phyloP scores from a whole-genome alignment of 2,113 vertebrate genomes.

The Rhadina sibilatrix region DNA sequence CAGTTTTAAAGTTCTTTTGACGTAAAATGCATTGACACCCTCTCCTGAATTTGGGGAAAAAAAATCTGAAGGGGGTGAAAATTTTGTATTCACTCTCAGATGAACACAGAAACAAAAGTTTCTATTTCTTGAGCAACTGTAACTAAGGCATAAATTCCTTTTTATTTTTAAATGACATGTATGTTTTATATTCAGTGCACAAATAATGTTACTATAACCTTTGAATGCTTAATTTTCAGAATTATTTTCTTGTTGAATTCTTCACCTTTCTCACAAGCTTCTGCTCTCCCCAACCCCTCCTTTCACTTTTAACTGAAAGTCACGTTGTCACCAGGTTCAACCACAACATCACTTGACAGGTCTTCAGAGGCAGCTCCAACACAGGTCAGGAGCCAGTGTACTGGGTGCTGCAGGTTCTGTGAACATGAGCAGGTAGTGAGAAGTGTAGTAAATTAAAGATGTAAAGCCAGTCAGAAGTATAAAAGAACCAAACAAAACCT shows the following conservation, averaged over 20 bases:
- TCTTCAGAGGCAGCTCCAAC: neutral
- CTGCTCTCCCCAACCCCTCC: neutral
- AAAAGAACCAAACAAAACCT: neutral
- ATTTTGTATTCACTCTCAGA: neutral
- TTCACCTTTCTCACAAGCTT: neutral
- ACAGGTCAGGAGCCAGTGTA: neutral
- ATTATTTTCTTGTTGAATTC: neutral
- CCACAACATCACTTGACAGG: neutral
- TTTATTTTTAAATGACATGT: neutral
- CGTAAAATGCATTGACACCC: neutral
- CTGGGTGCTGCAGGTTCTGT: neutral
- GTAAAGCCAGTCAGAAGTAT: neutral
- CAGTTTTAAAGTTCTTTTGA: neutral
- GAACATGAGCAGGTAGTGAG: accelerated
- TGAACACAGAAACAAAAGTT: neutral
- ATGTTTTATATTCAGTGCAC: neutral
- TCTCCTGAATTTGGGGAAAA: neutral
- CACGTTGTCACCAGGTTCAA: neutral
- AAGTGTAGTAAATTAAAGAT: neutral
- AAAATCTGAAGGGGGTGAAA: neutral
- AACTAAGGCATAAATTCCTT: neutral
- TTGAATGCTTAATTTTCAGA: neutral
- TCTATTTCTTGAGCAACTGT: neutral
- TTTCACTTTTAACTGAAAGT: neutral
- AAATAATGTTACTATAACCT: neutral